A percentile compares a stretch with the other conserved stretches of the same genome.
Conservation (phyloP, 2,113 vertebrate genomes). For the Collichthys lucidus region DNA sequence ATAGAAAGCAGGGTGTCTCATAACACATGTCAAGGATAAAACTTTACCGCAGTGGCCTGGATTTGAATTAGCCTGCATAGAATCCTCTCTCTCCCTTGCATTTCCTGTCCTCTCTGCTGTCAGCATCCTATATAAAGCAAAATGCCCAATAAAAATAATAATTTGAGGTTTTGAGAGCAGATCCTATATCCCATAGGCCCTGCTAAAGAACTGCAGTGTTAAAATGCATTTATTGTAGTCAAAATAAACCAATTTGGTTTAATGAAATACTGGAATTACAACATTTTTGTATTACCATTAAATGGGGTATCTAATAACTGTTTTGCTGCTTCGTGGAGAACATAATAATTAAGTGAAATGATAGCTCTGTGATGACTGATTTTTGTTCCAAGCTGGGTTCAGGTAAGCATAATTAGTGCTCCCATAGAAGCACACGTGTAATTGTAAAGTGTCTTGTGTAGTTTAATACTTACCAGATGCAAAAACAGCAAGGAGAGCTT, state of each 20-base stretch:
- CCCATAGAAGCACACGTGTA: conserved; percentile 43
- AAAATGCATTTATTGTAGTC: neutral
- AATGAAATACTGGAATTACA: neutral
- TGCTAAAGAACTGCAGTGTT: neutral
- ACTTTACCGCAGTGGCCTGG: too few species aligned
- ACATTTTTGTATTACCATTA: neutral
- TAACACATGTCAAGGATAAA: too few species aligned
- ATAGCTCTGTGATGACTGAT: conserved; percentile 27
- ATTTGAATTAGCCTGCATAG: too few species aligned
- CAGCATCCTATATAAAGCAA: too few species aligned
- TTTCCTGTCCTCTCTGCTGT: too few species aligned
- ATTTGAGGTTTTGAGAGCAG: neutral
- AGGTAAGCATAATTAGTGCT: conserved; percentile 62
- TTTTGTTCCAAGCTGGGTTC: conserved; percentile 30
- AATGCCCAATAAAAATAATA: neutral
- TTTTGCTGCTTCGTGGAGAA: conserved; percentile 17
- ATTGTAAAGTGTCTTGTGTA: conserved; percentile 47
- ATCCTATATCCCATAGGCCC: neutral
- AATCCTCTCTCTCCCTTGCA: too few species aligned
- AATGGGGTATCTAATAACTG: neutral
- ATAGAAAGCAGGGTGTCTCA: too few species aligned
- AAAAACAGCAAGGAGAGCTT: conserved; percentile 51
- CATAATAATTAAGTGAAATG: conserved; percentile 52
- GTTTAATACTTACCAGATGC: conserved; percentile 53
- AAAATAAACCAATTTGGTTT: neutral